Conservation (phyloP, 2,888 invertebrate genomes). For the Onchidella celtica region DNA sequence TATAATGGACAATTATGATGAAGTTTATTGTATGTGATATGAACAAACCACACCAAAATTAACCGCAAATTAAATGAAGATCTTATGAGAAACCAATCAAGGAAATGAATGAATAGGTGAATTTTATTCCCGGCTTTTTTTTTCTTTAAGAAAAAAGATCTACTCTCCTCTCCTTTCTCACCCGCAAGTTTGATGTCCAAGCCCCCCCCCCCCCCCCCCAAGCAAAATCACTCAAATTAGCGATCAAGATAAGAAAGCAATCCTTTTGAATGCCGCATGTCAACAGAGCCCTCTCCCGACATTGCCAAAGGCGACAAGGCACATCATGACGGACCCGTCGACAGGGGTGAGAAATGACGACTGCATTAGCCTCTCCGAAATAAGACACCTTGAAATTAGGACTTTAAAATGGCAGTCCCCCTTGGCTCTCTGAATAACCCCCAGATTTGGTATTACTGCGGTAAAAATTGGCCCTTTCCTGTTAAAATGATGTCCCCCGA, state of each 20-base stretch:
- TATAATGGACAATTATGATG: too few species aligned
- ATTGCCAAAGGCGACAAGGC: slow-evolving; percentile 25
- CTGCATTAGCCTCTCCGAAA: slow-evolving; percentile 11
- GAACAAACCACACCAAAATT: too few species aligned
- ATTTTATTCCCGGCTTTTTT: too few species aligned
- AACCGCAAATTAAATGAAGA: too few species aligned
- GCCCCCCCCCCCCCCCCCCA: too few species aligned
- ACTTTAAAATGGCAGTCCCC: background rate
- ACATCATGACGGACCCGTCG: background rate
- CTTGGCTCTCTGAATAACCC: background rate
- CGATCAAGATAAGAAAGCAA: background rate
- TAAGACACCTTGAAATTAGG: slow-evolving; percentile 9
- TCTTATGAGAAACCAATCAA: too few species aligned
- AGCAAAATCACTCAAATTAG: background rate
- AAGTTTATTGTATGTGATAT: too few species aligned
- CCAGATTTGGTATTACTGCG: background rate
- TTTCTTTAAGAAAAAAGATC: too few species aligned
- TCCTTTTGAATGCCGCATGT: too few species aligned
- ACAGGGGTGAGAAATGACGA: slow-evolving; percentile 9
- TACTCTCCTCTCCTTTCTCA: too few species aligned
- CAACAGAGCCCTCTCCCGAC: background rate
- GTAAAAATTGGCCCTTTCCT: background rate
- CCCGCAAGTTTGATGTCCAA: too few species aligned
- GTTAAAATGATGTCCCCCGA: background rate
- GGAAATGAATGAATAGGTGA: too few species aligned